Conservation (phyloP, 2,113 vertebrate genomes). For the Pagrus major region DNA sequence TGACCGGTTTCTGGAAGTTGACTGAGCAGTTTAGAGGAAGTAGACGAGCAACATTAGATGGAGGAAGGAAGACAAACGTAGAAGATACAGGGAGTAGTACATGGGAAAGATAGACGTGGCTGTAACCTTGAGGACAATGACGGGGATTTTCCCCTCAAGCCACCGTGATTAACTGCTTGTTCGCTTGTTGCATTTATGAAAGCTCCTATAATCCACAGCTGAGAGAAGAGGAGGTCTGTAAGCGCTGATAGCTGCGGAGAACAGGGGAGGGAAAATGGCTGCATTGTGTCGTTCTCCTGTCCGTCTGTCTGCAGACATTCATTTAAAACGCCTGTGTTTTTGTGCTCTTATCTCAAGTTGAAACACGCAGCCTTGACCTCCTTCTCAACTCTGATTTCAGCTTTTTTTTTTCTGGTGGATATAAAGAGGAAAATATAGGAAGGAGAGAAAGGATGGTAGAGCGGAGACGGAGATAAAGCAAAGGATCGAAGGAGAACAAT, state of each 20-base stretch:
- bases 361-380: slow-evolving; percentile 40
- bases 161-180: slow-evolving; percentile 1
- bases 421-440: not conserved
- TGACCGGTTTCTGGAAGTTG: slow-evolving; percentile 72
- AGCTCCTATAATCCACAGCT: not conserved
- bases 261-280: slow-evolving; percentile 7
- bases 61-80: slow-evolving; percentile 2
- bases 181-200: not conserved
- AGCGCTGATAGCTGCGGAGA: slow-evolving; percentile 43
- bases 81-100: not conserved
- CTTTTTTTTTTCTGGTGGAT: not conserved
- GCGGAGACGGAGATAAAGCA: not conserved
- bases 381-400: not conserved
- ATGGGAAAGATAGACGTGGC: not conserved
- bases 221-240: slow-evolving; percentile 22
- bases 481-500: not conserved
- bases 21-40: slow-evolving; percentile 77
- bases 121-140: not conserved
- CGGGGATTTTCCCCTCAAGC: slow-evolving; percentile 14
- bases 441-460: not conserved
- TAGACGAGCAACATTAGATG: slow-evolving; percentile 77
- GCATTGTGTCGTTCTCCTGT: slow-evolving; percentile 28
- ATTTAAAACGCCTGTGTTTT: not conserved
- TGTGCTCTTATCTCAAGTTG: slow-evolving; percentile 35
- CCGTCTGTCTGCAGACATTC: slow-evolving; percentile 28